Evolutionary conservation across 2,113 vertebrate genomes (phyloP), one percentile per base, ranked within the genome.

Genomic region (Ibidorhyncha struthersii): DNA sequence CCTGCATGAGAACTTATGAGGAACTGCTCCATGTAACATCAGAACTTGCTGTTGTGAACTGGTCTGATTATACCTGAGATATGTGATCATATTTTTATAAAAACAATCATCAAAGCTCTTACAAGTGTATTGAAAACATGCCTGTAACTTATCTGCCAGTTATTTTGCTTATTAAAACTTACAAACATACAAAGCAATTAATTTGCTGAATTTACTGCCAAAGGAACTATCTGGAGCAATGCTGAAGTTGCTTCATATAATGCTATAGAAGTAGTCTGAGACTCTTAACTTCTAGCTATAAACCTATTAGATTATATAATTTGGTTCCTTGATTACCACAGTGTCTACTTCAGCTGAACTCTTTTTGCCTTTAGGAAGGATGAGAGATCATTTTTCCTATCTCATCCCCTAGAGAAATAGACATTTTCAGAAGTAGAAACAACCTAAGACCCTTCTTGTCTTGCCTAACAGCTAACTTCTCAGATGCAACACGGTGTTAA

Each of bases 401-500:
- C 41, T 62, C 36, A 17, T 2, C 6, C 22, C 16, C 29, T 38
- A 27, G 2, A 81, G 19, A 66, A 77, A 14, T 2, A 72, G 8
- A 34, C 3, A 20, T 77, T 62, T 88, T 67, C 41, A 41, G 63
- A 77, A 72, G 29, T 6, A 47, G 63, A 85, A 85, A 56, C 34
- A 58, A 53, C 19, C 67, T 47, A 27, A 29, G 27, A 34, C 47
- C 3, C 16, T 84, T 56, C 34, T 72, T 56, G 36, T 41, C 47
- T 67, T 52, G 52, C 58, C 74, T 71, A 61, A 38, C 17, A 71
- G 7, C 52, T 71, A 4, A 27, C 34, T 72, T 50, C 36, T 91
- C 63, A 30, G 10, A 66, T 34, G 27, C 34, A 69, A 52, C 25
- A 45, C 0, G 0, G 11, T 20, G 14, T 62, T 66, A 56, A 66